Conservation (phyloP, 2,888 invertebrate species). For the Pteria penguin region DNA sequence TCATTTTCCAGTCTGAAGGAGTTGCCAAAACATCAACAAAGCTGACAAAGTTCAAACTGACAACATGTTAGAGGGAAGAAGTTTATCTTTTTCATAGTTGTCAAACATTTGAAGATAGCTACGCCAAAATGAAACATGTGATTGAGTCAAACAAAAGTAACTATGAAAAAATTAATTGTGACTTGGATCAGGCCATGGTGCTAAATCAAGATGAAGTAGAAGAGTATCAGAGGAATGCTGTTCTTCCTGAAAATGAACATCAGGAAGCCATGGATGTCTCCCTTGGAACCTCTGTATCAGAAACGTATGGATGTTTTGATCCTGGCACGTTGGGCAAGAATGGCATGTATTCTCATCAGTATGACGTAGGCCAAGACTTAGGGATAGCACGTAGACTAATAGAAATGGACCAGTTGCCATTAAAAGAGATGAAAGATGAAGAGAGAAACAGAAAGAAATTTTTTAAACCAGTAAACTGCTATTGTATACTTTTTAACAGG, state of each 20-base stretch:
- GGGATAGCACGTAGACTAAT: slow-evolving; percentile 42
- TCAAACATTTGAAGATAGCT: slow-evolving; percentile 21
- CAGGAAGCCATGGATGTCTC: slow-evolving; percentile 7
- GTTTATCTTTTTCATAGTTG: slow-evolving; percentile 15
- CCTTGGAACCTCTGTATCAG: neutral
- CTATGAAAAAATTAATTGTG: neutral
- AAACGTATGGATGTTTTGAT: slow-evolving; percentile 19
- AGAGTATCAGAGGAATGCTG: neutral
- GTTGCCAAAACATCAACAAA: slow-evolving; percentile 35
- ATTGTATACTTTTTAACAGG: slow-evolving; percentile 47
- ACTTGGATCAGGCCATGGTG: neutral
- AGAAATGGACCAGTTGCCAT: slow-evolving; percentile 2
- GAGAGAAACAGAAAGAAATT: slow-evolving; percentile 37
- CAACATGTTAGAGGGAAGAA: slow-evolving; percentile 38
- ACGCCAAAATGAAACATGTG: neutral
- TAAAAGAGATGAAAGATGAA: slow-evolving; percentile 33
- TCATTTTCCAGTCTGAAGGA: slow-evolving; percentile 27
- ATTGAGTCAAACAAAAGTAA: neutral
- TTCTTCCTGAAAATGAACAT: slow-evolving; percentile 17
- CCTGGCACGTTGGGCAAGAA: neutral
- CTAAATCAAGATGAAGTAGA: neutral
- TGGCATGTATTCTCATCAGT: slow-evolving; percentile 4
- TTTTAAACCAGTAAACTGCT: too few species aligned
- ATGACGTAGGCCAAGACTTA: slow-evolving; percentile 42
- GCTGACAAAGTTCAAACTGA: slow-evolving; percentile 45